Evolutionary conservation across 2,888 invertebrate genomes (phyloP), one percentile per base, ranked within the genome.

Genomic region (Heteropelma amictum): DNA sequence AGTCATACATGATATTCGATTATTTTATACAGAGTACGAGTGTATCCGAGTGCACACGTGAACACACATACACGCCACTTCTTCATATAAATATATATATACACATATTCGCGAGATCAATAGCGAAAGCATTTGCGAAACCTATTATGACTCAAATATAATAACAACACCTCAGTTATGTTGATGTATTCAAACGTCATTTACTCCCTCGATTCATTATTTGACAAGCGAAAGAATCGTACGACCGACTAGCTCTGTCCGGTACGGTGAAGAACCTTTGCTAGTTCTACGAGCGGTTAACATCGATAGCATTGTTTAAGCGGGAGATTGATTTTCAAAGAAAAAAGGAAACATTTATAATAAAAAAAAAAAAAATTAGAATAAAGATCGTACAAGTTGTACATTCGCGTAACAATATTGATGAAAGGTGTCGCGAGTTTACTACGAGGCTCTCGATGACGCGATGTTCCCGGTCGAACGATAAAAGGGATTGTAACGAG

Each of bases 401-500:
- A 73, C 40, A 76, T 70, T 76, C 47, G 60, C 73, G 70, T 69
- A 49, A 65, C 65, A 33, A 49, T 49, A 71, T 56, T 65, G 65
- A 47, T 47, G 6, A 45, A 38, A 35, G 33, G 33, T 14, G 19
- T 33, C 12, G 17, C 47, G 47, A 47, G 28, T 47, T 47, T 33
- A 35, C 33, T 21, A 47, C 21, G 5, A 5, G 30, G 49, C 17
- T 7, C 10, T 19, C 10, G 51, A 14, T 30, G n/a, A 26, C 28
- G 17, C 33, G 26, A 38, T 42, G 56, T 40, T 42, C 30, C 40
- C 79, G 75, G 56, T 79, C 77, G 80, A 81, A 79, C 77, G 74
- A 70, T 75, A 58, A 77, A 77, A 73, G 70, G 79, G 73, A 64
- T 74, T 54, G 21, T 45, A 38, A 23, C 21, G 51, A 51, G 26